Evolutionary conservation across 1,140 invertebrate species (phyloP).

Genomic region (Bombus waltoni): DNA sequence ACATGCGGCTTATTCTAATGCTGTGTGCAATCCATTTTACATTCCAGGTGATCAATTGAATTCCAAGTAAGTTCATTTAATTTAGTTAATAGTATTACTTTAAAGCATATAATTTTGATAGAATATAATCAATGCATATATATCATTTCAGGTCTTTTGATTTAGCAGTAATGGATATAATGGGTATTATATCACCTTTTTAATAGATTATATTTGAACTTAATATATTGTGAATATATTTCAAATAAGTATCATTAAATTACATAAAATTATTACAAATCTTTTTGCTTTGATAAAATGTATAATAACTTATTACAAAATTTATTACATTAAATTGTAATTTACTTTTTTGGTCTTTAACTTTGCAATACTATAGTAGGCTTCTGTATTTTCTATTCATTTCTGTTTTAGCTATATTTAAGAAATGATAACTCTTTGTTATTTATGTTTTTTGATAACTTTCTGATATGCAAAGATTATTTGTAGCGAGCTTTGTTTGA

Average conservation of each 20-base stretch:
- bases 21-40: constrained; percentile 97
- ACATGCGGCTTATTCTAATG: constrained; percentile 95
- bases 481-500: too few species aligned
- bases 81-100: background rate
- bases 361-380: too few species aligned
- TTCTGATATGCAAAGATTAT: too few species aligned
- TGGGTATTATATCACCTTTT: constrained; percentile 68
- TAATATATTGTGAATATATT: background rate
- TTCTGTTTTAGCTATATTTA: too few species aligned
- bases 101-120: background rate
- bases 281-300: too few species aligned
- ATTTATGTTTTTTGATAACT: too few species aligned
- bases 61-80: constrained; percentile 87
- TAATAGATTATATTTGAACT: background rate
- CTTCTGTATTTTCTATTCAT: too few species aligned
- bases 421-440: too few species aligned
- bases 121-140: background rate
- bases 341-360: too few species aligned
- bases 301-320: too few species aligned
- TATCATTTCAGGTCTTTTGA: constrained; percentile 75
- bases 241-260: background rate
- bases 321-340: too few species aligned
- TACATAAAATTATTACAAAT: background rate
- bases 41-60: constrained; percentile 92
- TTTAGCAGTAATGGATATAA: constrained; percentile 77